Evolutionary conservation across 2,888 invertebrate species (phyloP), one percentile per base, ranked within the genome.

Genomic region (Chalcosyrphus nemorum): DNA sequence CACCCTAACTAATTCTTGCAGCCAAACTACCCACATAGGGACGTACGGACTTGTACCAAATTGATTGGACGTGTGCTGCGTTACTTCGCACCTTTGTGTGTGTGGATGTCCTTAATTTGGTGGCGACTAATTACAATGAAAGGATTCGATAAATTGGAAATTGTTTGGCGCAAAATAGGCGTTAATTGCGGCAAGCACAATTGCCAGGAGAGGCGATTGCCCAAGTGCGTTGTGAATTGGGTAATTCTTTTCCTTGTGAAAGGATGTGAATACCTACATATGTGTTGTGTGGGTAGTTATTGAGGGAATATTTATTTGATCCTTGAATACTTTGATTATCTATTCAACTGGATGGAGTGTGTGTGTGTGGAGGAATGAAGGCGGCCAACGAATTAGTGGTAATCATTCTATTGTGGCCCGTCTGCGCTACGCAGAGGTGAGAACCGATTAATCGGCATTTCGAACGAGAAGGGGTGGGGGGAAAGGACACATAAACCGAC

Each of bases 101-200:
- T n/a, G n/a, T 76, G 75, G 19, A 38, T 50, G 59, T 41, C 50
- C 66, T 76, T 72, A 68, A 82, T 78, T 77, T 47, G 61, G 72
- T 72, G 72, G 72, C 77, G 68, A 72, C 82, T 82, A 82, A 82
- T 82, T 82, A 82, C 82, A 82, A 78, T 77, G 82, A 82, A 82
- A 77, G 82, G 82, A 82, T 82, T 82, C 78, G 68, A 72, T 78
- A 82, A 82, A 82, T 82, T 82, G 82, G 72, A 82, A 82, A 82
- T 82, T 82, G 82, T 77, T 77, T 68, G 77, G 68, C 47, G 15
- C 61, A 72, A 78, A 82, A 82, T 82, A 82, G 82, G 82, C 72
- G 82, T 82, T 77, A 82, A 82, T 82, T 82, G 77, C 61, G 63
- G 66, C 52, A 72, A 38, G 52, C 77, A n/a, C n/a, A 78, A 78